Conservation (phyloP, 2,797 vertebrate genomes). For the Ctenopoma kingsleyae region DNA sequence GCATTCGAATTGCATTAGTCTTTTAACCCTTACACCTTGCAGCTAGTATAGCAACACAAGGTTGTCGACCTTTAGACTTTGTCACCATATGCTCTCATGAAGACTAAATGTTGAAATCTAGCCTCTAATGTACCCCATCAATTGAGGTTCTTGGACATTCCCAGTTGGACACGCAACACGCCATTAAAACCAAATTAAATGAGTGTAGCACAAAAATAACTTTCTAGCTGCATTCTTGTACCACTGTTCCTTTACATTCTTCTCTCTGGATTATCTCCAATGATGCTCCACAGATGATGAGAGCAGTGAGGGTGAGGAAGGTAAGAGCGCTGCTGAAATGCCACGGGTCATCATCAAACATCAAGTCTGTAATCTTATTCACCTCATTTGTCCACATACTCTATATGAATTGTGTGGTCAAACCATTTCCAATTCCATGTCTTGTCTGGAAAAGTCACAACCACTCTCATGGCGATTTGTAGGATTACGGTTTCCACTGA, state of each 20-base stretch:
- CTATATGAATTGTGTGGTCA: not conserved
- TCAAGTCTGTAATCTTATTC: constrained; percentile 4
- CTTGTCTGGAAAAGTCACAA: constrained; percentile 13
- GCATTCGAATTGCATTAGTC: not conserved
- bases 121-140: not conserved
- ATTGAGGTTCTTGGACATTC: not conserved
- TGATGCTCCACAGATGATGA: constrained; percentile 86
- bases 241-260: constrained; percentile 35
- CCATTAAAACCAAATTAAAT: not conserved
- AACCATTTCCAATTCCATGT: constrained; percentile 22
- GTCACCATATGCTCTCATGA: not conserved
- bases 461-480: not conserved
- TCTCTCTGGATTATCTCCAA: constrained; percentile 69
- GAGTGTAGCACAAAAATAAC: not conserved
- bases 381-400: constrained; percentile 12
- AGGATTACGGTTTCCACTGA: not conserved
- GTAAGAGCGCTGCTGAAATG: constrained; percentile 84
- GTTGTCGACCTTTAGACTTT: not conserved
- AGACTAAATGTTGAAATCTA: not conserved
- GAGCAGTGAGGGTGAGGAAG: constrained; percentile 86
- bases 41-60: not conserved
- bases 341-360: constrained; percentile 26
- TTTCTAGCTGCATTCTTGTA: constrained; percentile 20
- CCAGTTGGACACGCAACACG: not conserved
- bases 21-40: not conserved